phyloP scores from a whole-genome alignment of 2,888 invertebrate species.

The Nomada lathburiana region DNA sequence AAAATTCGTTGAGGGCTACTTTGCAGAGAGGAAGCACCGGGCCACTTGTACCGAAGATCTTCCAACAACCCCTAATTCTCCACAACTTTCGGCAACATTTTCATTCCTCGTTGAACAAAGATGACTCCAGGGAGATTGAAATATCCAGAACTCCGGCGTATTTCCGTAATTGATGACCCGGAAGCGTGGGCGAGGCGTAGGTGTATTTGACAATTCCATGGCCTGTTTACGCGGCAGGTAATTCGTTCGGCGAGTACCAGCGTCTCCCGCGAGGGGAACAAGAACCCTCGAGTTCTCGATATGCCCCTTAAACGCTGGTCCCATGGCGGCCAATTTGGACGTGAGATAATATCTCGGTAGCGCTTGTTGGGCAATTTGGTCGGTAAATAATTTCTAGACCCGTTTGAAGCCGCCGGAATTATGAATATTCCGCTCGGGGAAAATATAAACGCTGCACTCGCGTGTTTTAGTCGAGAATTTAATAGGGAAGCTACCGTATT shows the following conservation, averaged over 20 bases:
- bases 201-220: conserved; percentile 44
- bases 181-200: conserved; percentile 3
- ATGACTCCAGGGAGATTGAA: not conserved
- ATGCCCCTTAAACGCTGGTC: conserved; percentile 46
- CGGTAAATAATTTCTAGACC: conserved; percentile 39
- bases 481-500: conserved; percentile 7
- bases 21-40: not conserved
- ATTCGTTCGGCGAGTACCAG: conserved; percentile 25
- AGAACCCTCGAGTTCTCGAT: conserved; percentile 44
- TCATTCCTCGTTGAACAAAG: not conserved
- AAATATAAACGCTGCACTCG: conserved; percentile 42
- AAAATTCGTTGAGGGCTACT: not conserved
- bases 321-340: conserved; percentile 49
- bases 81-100: not conserved
- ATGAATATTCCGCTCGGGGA: conserved; percentile 28
- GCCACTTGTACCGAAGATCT: not conserved
- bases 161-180: conserved; percentile 17
- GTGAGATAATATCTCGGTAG: conserved; percentile 42
- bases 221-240: conserved; percentile 41
- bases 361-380: conserved; percentile 22
- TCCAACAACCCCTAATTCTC: not conserved
- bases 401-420: conserved; percentile 21
- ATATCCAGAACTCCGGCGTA: not conserved
- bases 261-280: conserved; percentile 28
- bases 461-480: conserved; percentile 32